A percentile compares a stretch with the other conserved stretches of the same genome.
Conservation (phyloP, 2,797 vertebrate genomes). For the Eidolon dupreanum region DNA sequence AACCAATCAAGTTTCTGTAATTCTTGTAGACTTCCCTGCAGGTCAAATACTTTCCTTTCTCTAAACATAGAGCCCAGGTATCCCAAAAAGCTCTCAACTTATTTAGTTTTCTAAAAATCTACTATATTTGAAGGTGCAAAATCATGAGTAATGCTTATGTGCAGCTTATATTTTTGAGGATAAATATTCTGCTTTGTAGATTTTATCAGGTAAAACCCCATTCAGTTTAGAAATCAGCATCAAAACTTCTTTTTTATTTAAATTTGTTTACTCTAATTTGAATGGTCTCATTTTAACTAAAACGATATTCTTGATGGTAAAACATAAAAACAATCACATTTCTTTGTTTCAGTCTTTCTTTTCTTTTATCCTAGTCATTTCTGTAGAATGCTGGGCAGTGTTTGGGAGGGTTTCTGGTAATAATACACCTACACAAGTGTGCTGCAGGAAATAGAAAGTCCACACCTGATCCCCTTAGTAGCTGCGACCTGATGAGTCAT, state of each 20-base stretch:
- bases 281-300: slow-evolving; percentile 69
- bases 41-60: background rate
- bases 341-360: slow-evolving; percentile 83
- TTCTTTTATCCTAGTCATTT: slow-evolving; percentile 89
- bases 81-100: background rate
- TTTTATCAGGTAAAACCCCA: slow-evolving; percentile 15
- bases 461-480: slow-evolving; percentile 74
- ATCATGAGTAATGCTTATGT: slow-evolving; percentile 9
- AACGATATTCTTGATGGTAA: slow-evolving; percentile 77
- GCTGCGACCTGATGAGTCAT: slow-evolving; percentile 63
- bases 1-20: background rate
- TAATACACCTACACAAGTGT: slow-evolving; percentile 85
- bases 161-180: slow-evolving; percentile 30
- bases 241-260: slow-evolving; percentile 72
- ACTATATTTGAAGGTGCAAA: background rate
- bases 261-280: slow-evolving; percentile 72
- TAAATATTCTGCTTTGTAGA: slow-evolving; percentile 61
- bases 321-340: slow-evolving; percentile 81
- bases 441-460: slow-evolving; percentile 83
- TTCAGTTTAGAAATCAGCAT: slow-evolving; percentile 65
- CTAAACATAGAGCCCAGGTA: background rate
- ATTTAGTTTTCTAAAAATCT: background rate
- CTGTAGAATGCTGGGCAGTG: slow-evolving; percentile 83
- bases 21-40: background rate
- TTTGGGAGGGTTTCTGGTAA: slow-evolving; percentile 89